Conservation (phyloP, 2,888 invertebrate genomes). For the Caenorhabditis doughertyi region DNA sequence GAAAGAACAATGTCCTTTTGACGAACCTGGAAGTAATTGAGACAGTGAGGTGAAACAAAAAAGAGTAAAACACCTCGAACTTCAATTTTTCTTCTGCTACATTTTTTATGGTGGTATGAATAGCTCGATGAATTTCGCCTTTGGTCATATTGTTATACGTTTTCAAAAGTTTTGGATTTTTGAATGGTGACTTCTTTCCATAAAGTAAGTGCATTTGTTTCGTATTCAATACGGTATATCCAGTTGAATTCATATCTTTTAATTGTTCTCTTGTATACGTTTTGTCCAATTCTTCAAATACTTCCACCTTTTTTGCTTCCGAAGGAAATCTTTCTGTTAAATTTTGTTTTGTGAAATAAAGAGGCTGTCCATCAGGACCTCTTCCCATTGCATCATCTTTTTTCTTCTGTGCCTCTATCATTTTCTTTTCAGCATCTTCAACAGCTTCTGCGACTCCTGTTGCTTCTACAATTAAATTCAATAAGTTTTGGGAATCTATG, state of each 20-base stretch:
- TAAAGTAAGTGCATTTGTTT: slow-evolving; percentile 76
- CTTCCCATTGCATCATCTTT: slow-evolving; percentile 54
- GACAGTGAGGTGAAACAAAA: not conserved
- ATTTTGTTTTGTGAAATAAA: slow-evolving; percentile 79
- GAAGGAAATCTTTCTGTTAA: slow-evolving; percentile 64
- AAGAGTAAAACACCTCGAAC: slow-evolving; percentile 46
- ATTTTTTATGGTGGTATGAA: slow-evolving; percentile 56
- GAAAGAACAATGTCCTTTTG: slow-evolving; percentile 68
- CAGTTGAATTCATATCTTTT: slow-evolving; percentile 74
- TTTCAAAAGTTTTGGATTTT: slow-evolving; percentile 64
- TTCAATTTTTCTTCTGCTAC: slow-evolving; percentile 63
- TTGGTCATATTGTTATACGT: slow-evolving; percentile 54
- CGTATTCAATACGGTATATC: slow-evolving; percentile 73
- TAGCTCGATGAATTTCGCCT: slow-evolving; percentile 37
- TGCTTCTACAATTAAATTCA: slow-evolving; percentile 58
- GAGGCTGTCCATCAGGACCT: slow-evolving; percentile 65
- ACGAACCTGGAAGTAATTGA: slow-evolving; percentile 22
- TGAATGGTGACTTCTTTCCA: slow-evolving; percentile 74
- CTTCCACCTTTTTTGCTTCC: slow-evolving; percentile 74
- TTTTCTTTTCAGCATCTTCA: slow-evolving; percentile 62
- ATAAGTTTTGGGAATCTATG: slow-evolving; percentile 46
- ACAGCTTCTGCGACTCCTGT: slow-evolving; percentile 63
- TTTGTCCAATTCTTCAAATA: slow-evolving; percentile 71
- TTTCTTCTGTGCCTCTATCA: slow-evolving; percentile 33
- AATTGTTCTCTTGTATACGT: slow-evolving; percentile 71